A percentile compares a stretch with the other conserved stretches of the same genome.
Conservation (phyloP, 2,888 invertebrate species). For the Nephrotoma flavescens region DNA sequence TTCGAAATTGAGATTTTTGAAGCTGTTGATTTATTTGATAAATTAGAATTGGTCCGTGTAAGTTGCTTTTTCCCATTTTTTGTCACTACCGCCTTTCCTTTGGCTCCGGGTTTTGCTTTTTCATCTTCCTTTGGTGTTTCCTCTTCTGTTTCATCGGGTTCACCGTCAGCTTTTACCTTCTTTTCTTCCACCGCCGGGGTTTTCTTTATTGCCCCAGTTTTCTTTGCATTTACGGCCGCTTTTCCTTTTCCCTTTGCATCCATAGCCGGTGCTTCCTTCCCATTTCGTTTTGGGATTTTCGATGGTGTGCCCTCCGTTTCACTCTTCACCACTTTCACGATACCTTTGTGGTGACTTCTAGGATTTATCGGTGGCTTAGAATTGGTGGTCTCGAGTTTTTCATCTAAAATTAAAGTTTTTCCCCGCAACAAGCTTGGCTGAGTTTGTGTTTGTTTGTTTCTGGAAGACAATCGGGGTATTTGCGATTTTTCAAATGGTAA, state of each 20-base stretch:
- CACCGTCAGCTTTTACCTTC: slow-evolving; percentile 10
- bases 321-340: slow-evolving; percentile 24
- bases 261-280: not conserved
- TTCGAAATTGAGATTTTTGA: not conserved
- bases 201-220: not conserved
- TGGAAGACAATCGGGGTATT: slow-evolving; percentile 1
- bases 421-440: not conserved
- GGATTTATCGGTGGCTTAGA: slow-evolving; percentile 21
- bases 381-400: not conserved
- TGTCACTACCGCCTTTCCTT: not conserved
- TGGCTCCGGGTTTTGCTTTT: not conserved
- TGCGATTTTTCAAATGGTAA: not conserved
- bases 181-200: not conserved
- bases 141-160: slow-evolving; percentile 13
- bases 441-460: not conserved
- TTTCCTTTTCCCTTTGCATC: not conserved
- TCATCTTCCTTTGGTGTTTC: not conserved
- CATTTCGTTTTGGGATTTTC: slow-evolving; percentile 20
- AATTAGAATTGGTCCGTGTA: not conserved
- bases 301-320: slow-evolving; percentile 17
- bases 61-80: not conserved
- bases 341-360: slow-evolving; percentile 26
- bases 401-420: not conserved
- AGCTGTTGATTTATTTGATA: not conserved
- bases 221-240: not conserved